Evolutionary conservation across 92 coral and sea anemone genomes (phyloP), one percentile per base, ranked within the genome.

Genomic region (Umimayanthus chanpuru): DNA sequence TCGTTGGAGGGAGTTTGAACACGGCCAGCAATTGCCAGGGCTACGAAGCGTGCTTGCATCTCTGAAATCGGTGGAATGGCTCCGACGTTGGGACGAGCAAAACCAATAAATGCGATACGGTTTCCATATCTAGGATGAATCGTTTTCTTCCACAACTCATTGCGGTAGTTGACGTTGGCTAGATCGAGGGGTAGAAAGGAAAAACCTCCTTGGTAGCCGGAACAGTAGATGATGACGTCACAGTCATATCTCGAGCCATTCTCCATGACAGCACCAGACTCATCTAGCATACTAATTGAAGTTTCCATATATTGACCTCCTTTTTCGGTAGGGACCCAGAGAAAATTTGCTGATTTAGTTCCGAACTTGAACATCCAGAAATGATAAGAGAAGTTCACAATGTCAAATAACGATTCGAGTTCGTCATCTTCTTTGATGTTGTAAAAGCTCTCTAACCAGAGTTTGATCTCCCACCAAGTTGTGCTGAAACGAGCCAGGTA

Each of bases 41-140:
- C 66, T 56, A 80, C 71, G 36, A 80, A 82, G 8, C 87, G 87
- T 26, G 87, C 87, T 28, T 67, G 76, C 28, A 82, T 28, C 56
- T 82, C 87, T 71, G 87, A 30, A 61, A 82, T 16, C 38, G 87
- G 87, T 41, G 87, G 87, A 38, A 82, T 82, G 39, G 87, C 56
- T 67, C 87, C 87, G 29, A 68, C 18, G 43, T 36, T 23, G 32
- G 87, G 87, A 32, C 87, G 87, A 30, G 50, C 53, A 12, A 38
- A 84, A 21, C 87, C 87, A 50, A 84, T 68, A 77, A 84, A 84
- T 36, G 87, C n/a, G 18, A 84, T 66, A 26, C 87, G 87, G 15
- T 84, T 84, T 68, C 87, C 87, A 84, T 9, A 84, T 40, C 28
- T 68, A 18, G 87, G 87, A 18, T 84, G 87, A 53, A 84, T 70